phyloP scores from a whole-genome alignment of 2,888 invertebrate species.

The Agrotis segetum region DNA sequence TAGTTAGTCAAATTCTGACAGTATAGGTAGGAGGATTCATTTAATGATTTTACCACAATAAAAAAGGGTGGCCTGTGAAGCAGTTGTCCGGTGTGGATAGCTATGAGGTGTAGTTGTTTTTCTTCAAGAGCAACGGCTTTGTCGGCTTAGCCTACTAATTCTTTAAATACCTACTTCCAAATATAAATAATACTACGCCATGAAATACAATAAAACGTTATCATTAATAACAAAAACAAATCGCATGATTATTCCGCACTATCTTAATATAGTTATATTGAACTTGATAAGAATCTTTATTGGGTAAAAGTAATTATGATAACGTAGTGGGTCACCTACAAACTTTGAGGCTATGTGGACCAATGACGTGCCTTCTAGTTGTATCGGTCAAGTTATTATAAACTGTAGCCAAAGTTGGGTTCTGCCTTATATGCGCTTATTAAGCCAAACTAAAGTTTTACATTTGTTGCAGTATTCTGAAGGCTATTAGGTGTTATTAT shows the following conservation, averaged over 20 bases:
- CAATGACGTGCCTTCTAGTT: not conserved
- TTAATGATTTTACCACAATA: no score
- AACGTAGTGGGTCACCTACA: slow-evolving; percentile 18
- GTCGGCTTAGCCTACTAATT: no score
- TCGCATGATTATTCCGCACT: not conserved
- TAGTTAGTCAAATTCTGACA: no score
- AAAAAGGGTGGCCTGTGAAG: no score
- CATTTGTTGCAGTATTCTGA: not conserved
- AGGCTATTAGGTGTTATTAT: no score
- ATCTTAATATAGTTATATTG: slow-evolving; percentile 5
- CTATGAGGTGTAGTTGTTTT: no score
- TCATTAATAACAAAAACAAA: slow-evolving; percentile 23
- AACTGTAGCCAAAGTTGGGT: slow-evolving; percentile 12
- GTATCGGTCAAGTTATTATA: slow-evolving; percentile 36
- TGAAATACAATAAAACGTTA: slow-evolving; percentile 5
- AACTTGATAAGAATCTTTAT: slow-evolving; percentile 22
- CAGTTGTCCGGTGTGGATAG: no score
- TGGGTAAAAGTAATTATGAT: slow-evolving; percentile 17
- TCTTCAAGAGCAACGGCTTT: no score
- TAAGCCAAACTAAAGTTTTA: not conserved
- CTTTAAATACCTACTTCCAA: no score
- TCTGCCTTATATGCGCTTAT: not conserved
- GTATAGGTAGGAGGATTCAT: no score
- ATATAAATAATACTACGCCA: not conserved
- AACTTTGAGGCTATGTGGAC: not conserved